A percentile compares a stretch with the other conserved stretches of the same genome.
phyloP scores from a whole-genome alignment of 2,888 invertebrate genomes.

The Stegophylla sp. region DNA sequence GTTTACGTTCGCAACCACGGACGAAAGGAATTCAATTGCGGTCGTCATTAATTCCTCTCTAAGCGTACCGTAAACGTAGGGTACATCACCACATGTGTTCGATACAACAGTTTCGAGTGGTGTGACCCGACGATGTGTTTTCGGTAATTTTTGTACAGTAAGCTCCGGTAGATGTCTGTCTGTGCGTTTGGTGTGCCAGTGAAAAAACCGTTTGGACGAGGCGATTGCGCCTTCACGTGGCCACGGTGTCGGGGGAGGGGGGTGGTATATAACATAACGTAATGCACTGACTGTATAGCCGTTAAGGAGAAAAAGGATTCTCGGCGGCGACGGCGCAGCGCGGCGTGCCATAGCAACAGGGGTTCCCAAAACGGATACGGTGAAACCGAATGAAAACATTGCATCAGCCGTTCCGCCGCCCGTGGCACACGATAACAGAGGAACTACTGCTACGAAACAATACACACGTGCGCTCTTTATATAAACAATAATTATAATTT shows the following conservation, averaged over 20 bases:
- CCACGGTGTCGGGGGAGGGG: too few relatives aligned
- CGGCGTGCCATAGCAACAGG: not conserved
- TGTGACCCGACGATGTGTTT: not conserved
- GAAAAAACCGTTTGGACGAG: not conserved
- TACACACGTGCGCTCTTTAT: not conserved
- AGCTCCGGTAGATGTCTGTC: not conserved
- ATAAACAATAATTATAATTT: too few relatives aligned
- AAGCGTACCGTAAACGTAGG: not conserved
- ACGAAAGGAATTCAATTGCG: slow-evolving; percentile 5
- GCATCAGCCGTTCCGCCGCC: slow-evolving; percentile 20
- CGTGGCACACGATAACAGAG: not conserved
- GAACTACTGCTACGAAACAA: not conserved
- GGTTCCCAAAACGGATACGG: slow-evolving; percentile 23
- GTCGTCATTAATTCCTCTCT: not conserved
- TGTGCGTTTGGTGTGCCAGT: not conserved
- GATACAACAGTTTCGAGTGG: slow-evolving; percentile 2
- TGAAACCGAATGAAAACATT: slow-evolving; percentile 8
- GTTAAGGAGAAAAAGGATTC: not conserved
- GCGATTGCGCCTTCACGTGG: not conserved
- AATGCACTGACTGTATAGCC: too few relatives aligned
- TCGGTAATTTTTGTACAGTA: not conserved
- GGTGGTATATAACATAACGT: too few relatives aligned
- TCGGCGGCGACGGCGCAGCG: not conserved
- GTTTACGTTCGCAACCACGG: not conserved
- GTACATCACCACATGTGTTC: not conserved